Percentiles rank a stretch among this genome's conserved stretches.
Conservation (phyloP, 2,888 invertebrate species). For the Hirtodrosophila histrioides region DNA sequence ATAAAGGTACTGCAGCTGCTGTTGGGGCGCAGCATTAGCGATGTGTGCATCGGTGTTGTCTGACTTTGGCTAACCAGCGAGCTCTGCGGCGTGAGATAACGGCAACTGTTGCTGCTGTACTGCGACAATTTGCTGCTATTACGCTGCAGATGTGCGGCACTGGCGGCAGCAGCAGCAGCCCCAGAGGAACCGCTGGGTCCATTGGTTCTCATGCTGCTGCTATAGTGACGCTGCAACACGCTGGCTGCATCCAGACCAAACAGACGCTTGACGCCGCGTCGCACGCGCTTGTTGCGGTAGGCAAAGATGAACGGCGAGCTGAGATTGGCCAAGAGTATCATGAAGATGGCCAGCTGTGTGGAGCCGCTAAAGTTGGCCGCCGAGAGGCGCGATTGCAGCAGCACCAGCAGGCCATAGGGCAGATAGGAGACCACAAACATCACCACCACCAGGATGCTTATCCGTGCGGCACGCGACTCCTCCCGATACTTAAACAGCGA, state of each 20-base stretch:
- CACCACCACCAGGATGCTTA: constrained; percentile 87
- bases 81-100: constrained; percentile 82
- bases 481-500: constrained; percentile 93
- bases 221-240: constrained; percentile 76
- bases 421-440: constrained; percentile 85
- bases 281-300: constrained; percentile 84
- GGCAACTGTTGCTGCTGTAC: constrained; percentile 83
- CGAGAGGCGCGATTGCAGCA: constrained; percentile 82
- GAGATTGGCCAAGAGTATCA: constrained; percentile 83
- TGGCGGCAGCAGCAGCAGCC: constrained; percentile 45
- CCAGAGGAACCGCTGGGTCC: constrained; percentile 36
- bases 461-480: constrained; percentile 94
- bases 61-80: constrained; percentile 68
- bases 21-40: constrained; percentile 69
- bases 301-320: constrained; percentile 85
- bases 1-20: constrained; percentile 82
- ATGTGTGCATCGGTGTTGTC: constrained; percentile 63
- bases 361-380: constrained; percentile 82
- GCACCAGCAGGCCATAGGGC: constrained; percentile 83
- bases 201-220: constrained; percentile 78
- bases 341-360: constrained; percentile 82
- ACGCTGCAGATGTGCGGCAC: constrained; percentile 78
- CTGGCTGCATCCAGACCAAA: constrained; percentile 81
- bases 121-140: constrained; percentile 83
- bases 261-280: constrained; percentile 83